Conservation (phyloP, 1,140 invertebrate species). For the Eupristina koningsbergeri region DNA sequence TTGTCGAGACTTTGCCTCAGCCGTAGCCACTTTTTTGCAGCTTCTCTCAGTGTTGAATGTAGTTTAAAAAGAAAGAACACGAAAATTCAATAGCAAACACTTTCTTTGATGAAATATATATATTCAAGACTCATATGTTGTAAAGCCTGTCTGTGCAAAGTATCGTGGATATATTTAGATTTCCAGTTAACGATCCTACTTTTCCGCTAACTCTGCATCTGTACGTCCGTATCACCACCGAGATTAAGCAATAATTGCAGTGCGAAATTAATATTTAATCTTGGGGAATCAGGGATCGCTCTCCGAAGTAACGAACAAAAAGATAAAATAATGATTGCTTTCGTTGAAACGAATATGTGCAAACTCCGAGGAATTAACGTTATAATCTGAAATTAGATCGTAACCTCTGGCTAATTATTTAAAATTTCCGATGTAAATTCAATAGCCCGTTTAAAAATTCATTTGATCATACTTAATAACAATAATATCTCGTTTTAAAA, state of each 20-base stretch:
- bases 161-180: not conserved
- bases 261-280: constrained; percentile 18
- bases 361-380: not conserved
- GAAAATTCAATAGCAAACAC: not conserved
- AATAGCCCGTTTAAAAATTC: not conserved
- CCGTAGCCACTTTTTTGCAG: too few relatives aligned
- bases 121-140: not conserved
- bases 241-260: constrained; percentile 41
- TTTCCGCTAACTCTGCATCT: not conserved
- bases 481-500: not conserved
- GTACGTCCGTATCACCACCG: not conserved
- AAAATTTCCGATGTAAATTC: not conserved
- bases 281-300: constrained; percentile 19
- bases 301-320: constrained; percentile 21
- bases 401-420: not conserved
- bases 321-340: not conserved
- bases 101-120: not conserved
- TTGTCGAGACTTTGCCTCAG: too few relatives aligned
- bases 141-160: not conserved
- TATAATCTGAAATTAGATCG: not conserved
- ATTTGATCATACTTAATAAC: not conserved
- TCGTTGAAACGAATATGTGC: constrained; percentile 1
- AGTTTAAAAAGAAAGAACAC: not conserved
- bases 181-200: constrained; percentile 26
- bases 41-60: not conserved